Evolutionary conservation across 2,888 invertebrate species (phyloP), one percentile per base, ranked within the genome.

Genomic region (Tetropium fuscum): DNA sequence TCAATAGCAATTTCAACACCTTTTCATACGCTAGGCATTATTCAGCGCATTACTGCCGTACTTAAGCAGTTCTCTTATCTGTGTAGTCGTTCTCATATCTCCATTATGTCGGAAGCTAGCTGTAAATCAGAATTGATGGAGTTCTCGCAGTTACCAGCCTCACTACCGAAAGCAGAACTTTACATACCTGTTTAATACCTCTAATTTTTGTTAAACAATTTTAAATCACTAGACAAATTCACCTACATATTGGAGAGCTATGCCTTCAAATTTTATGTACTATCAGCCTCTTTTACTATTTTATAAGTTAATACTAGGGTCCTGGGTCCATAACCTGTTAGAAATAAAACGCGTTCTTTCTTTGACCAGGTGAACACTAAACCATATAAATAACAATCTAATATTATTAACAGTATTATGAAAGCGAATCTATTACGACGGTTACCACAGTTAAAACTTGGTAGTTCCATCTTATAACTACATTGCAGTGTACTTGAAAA

Each of bases 1-100:
- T 74, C 75, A 72, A 72, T 68, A 70, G 73, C 73, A 75, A 76
- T 76, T 76, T 75, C 71, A 70, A 74, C 76, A 76, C 76, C 74
- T 75, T 73, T 73, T 73, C 71, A 74, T 68, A 68, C 64, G 60
- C 63, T 43, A 40, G 15, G 43, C 55, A 32, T 54, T 41, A 58
- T 57, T 49, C 48, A 53, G 60, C 60, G 58, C 49, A 57, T 62
- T 60, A 58, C 62, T 53, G 44, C 44, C 51, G 41, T 53, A 53
- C 56, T 65, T 51, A 54, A 58, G 54, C 32, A 53, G 55, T 55
- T 13, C 30, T 36, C 54, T 63, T 63, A 63, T 63, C 65, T 60
- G 53, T 57, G 54, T 38, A 49, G 13, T 16, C 49, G 10, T 16
- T 11, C 40, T 51, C 40, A 34, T 48, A 48, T 48, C 36, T 36